Evolutionary conservation across 2,888 invertebrate species (phyloP), one percentile per base, ranked within the genome.

Genomic region (Dryobotodes eremita): DNA sequence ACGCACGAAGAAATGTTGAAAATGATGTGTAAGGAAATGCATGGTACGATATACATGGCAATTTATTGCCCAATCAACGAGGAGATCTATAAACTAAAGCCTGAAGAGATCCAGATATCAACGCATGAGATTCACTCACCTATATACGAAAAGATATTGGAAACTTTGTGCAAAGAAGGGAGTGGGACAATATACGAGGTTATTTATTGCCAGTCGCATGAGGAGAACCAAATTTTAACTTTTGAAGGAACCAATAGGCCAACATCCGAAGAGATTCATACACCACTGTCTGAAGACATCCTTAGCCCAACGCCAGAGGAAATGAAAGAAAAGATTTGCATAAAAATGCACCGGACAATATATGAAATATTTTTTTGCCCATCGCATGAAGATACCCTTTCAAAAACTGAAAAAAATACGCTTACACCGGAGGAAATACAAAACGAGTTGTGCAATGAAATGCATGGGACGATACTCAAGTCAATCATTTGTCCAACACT

Each of bases 11-110:
- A 50, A 31, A 78, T 57, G 77, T 48, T 55, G 7, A 7, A 77
- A 77, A 55, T 48, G 55, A 77, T 77, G 77, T 77, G 77, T 55
- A 36, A 55, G 11, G 17, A 48, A 64, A 77, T 77, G 77, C 55
- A 48, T 26, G 77, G 64, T 2, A 77, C 77, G 6, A 64, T 76
- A 64, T 76, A 76, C 8, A 77, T 20, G 0, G 53, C 31, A 10
- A 77, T 76, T n/a, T 76, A 62, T 77, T 76, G 76, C 8, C n/a
- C 77, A 46, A 53, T 8, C 8, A 3, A 70, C 6, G 31, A 46
- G 4, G 11, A 61, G 10, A 53, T 26, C 23, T 20, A 50, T 23
- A 42, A 42, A 57, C 46, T 46, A 53, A 59, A 46, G 13, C 5
- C 31, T 55, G 66, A 71, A n/a, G 53, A 15, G 15, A 23, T 55